Evolutionary conservation across 2,888 invertebrate species (phyloP).

Genomic region (Hymenopus coronatus): DNA sequence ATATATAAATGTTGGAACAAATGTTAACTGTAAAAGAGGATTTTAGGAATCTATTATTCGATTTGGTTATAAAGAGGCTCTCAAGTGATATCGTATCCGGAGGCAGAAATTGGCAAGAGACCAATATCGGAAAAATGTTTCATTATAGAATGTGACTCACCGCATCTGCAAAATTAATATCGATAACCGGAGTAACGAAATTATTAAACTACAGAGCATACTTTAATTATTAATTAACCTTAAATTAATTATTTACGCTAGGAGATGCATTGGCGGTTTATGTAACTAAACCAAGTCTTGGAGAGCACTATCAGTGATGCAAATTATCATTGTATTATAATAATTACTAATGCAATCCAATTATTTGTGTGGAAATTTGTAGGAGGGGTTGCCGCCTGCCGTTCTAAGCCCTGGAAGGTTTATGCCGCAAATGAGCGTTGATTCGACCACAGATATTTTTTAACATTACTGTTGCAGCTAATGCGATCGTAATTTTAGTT

Average conservation of each 20-base stretch:
- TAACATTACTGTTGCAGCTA: not conserved
- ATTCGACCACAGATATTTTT: not conserved
- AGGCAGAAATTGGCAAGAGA: not conserved
- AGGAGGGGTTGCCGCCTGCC: not conserved
- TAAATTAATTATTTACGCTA: not conserved
- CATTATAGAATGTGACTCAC: not conserved
- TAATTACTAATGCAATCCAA: not conserved
- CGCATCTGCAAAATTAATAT: not conserved
- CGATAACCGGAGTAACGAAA: not conserved
- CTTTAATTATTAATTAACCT: not conserved
- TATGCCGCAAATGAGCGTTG: not conserved
- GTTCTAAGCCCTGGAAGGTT: not conserved
- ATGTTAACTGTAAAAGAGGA: too few species aligned
- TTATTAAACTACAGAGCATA: not conserved
- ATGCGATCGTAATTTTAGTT: not conserved
- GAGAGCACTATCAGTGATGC: not conserved
- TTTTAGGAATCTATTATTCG: not conserved
- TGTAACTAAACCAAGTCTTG: not conserved
- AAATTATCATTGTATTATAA: not conserved
- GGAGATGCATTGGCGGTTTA: not conserved
- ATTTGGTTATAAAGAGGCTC: not conserved
- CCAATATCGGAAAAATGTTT: not conserved
- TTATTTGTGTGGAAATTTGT: not conserved
- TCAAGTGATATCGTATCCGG: not conserved
- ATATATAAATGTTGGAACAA: too few species aligned